Evolutionary conservation across 2,888 invertebrate genomes (phyloP), one percentile per base, ranked within the genome.

Genomic region (Rambutsinella grinnellia): DNA sequence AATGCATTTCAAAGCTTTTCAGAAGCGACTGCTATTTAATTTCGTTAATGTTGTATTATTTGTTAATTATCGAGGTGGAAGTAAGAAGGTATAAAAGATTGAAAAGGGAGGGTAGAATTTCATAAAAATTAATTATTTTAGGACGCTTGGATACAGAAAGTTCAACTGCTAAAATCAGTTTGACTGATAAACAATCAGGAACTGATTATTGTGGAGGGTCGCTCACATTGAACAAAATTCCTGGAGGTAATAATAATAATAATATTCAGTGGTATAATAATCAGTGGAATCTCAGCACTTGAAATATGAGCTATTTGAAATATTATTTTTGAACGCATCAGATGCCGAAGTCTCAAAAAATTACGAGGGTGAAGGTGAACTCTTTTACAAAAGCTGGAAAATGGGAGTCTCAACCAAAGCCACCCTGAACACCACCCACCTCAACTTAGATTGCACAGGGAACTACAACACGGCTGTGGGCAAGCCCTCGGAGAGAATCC

Each of bases 141-240:
- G 80, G 80, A 47, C 71, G 74, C 58, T 46, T 80, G 65, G 68
- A 58, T 49, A 56, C 56, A 28, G 82, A 79, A 71, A 70, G 54
- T 23, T 61, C 76, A 6, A 61, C 46, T 17, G 61, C 78, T 21
- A 58, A 72, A 19, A 23, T 81, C 36, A 56, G 72, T 15, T 56
- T 81, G 17, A 53, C 47, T 24, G 67, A 74, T 27, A 74, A 67
- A 44, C 21, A 26, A 0, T 49, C 19, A 19, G 60, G 46, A 28
- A 49, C 10, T 15, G 24, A 49, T 0, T 72, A 53, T 21, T 51
- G 53, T 24, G 72, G 72, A 28, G n/a, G 15, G 6, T 49, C 49
- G 3, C n/a, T 49, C n/a, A n/a, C n/a, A n/a, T n/a, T n/a, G n/a
- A n/a, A n/a, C n/a, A n/a, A n/a, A n/a, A n/a, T n/a, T n/a, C n/a